These are phyloP conservation scores for Raja brachyura DNA, from an alignment of 2,113 vertebrate genomes.

Conservation along the genomic window DNA sequence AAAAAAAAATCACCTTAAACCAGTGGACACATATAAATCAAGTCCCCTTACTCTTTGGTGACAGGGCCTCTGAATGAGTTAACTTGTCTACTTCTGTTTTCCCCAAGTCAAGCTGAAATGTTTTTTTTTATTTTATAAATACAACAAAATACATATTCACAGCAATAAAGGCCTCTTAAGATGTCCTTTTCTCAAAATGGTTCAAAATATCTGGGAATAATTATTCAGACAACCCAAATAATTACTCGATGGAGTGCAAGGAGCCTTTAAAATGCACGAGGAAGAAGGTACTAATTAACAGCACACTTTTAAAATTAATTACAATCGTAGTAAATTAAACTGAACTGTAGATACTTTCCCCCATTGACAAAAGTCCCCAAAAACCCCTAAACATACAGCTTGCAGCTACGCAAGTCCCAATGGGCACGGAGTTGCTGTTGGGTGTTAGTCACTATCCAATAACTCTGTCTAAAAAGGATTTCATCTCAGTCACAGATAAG, in stretches of 20 bases:
- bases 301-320: conserved; percentile 35
- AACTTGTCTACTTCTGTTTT: conserved; percentile 34
- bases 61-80: conserved; percentile 29
- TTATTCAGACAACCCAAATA: conserved; percentile 25
- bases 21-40: conserved; percentile 37
- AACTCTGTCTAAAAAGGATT: conserved; percentile 31
- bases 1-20: conserved; percentile 35
- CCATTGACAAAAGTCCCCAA: background rate
- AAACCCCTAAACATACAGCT: conserved; percentile 23
- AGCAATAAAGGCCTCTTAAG: conserved; percentile 38
- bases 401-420: background rate
- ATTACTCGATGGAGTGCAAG: conserved; percentile 36
- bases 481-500: conserved; percentile 28
- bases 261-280: conserved; percentile 37
- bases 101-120: conserved; percentile 37
- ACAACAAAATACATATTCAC: conserved; percentile 39
- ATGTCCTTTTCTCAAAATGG: conserved; percentile 32
- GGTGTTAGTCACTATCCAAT: conserved; percentile 34
- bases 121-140: conserved; percentile 37
- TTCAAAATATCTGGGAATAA: conserved; percentile 21
- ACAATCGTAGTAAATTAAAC: conserved; percentile 33
- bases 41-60: conserved; percentile 37
- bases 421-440: background rate
- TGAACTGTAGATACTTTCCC: conserved; percentile 17
- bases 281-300: conserved; percentile 36